A percentile compares a stretch with the other conserved stretches of the same genome.
phyloP scores from a whole-genome alignment of 2,888 invertebrate species.

The Protonemura montana region DNA sequence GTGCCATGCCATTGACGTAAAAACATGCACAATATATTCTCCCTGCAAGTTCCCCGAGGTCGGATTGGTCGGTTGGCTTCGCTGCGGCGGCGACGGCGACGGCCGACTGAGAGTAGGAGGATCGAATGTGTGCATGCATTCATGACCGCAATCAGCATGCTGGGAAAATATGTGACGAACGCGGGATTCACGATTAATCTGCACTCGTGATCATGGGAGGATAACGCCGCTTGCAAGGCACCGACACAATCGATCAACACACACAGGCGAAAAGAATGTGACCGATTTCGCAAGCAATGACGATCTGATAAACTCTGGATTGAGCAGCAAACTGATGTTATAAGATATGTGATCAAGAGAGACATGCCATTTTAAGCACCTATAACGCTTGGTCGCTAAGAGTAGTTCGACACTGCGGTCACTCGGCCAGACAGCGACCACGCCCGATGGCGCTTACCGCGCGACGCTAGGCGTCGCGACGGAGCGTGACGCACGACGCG shows the following conservation, averaged over 20 bases:
- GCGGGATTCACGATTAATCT: not conserved
- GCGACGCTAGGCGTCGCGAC: not conserved
- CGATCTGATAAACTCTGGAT: too few species aligned
- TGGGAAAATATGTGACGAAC: not conserved
- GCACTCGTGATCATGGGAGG: not conserved
- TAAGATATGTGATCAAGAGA: too few species aligned
- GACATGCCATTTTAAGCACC: too few species aligned
- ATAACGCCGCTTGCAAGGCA: not conserved
- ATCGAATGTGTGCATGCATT: not conserved
- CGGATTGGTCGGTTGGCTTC: not conserved
- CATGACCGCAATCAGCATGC: not conserved
- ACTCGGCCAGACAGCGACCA: not conserved
- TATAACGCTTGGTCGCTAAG: too few species aligned
- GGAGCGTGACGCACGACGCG: not conserved
- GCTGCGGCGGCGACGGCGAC: too few species aligned
- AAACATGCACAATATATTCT: not conserved
- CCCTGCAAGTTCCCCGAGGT: not conserved
- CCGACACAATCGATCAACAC: not conserved
- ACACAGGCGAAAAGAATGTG: not conserved
- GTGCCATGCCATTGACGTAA: not conserved
- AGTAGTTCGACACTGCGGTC: not conserved
- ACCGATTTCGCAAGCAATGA: too few species aligned
- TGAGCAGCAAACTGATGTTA: too few species aligned
- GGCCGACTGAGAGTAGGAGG: not conserved
- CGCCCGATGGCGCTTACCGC: not conserved